These are phyloP conservation scores for Drosophila greeni DNA, from an alignment of 2,888 invertebrate species.

Conservation along the genomic window DNA sequence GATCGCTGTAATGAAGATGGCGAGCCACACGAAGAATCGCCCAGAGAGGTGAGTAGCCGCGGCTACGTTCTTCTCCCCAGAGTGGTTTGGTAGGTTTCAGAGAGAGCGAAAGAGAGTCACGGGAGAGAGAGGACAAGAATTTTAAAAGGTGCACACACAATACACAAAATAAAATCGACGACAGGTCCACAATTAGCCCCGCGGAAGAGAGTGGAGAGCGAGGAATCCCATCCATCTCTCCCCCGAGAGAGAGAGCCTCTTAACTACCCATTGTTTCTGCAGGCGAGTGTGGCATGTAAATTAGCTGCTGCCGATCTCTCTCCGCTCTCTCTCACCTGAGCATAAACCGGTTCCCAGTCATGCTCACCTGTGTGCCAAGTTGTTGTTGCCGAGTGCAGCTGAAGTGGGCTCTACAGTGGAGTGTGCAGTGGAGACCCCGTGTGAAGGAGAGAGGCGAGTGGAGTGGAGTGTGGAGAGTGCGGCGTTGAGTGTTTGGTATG, in stretches of 20 bases:
- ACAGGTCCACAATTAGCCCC: slow-evolving; percentile 77
- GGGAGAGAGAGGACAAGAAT: slow-evolving; percentile 63
- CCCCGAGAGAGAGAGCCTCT: slow-evolving; percentile 9
- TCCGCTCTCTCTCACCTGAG: slow-evolving; percentile 49
- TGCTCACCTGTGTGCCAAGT: slow-evolving; percentile 49
- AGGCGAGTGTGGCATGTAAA: slow-evolving; percentile 56
- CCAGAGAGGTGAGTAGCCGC: slow-evolving; percentile 10
- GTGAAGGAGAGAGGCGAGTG: slow-evolving; percentile 37
- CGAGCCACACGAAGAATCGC: slow-evolving; percentile 29
- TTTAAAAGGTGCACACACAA: slow-evolving; percentile 62
- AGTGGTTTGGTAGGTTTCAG: slow-evolving; percentile 66
- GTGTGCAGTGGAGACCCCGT: slow-evolving; percentile 24
- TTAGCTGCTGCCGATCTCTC: slow-evolving; percentile 44
- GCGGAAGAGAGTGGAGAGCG: slow-evolving; percentile 28
- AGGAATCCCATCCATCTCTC: slow-evolving; percentile 8
- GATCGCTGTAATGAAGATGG: slow-evolving; percentile 48
- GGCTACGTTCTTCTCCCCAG: slow-evolving; percentile 37
- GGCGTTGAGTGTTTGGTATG: slow-evolving; percentile 74
- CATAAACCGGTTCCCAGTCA: slow-evolving; percentile 63
- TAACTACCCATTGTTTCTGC: slow-evolving; percentile 46
- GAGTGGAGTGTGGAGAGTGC: slow-evolving; percentile 65
- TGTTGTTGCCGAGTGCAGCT: slow-evolving; percentile 52
- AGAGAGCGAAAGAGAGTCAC: slow-evolving; percentile 16
- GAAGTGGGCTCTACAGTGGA: slow-evolving; percentile 55
- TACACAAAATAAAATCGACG: slow-evolving; percentile 68